Conservation (phyloP, 1,140 invertebrate genomes). For the Anastrepha obliqua region DNA sequence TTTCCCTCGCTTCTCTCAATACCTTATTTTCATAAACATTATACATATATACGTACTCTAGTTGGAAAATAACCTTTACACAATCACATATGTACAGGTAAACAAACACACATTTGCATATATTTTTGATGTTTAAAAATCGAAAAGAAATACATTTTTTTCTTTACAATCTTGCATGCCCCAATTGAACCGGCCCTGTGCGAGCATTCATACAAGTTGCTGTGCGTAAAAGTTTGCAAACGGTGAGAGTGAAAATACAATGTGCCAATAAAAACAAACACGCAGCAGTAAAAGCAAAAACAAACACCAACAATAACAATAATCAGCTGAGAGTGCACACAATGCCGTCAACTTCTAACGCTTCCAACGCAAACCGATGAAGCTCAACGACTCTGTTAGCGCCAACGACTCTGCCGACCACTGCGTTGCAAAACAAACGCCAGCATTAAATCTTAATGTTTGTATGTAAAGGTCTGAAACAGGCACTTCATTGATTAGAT, state of each 20-base stretch:
- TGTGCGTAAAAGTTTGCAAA: conserved; percentile 55
- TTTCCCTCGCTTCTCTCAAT: no score
- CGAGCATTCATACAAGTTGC: conserved; percentile 57
- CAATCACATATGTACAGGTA: no score
- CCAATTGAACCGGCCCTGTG: not conserved
- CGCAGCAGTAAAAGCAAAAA: not conserved
- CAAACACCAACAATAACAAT: not conserved
- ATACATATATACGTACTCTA: no score
- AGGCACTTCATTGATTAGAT: conserved; percentile 48
- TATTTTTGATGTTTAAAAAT: no score
- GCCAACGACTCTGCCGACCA: not conserved
- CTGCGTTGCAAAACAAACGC: not conserved
- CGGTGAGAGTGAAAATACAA: conserved; percentile 49
- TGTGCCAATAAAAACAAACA: not conserved
- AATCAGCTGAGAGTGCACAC: conserved; percentile 4
- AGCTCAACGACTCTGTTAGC: not conserved
- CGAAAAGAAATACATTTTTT: not conserved
- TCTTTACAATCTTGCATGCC: not conserved
- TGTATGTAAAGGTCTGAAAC: not conserved
- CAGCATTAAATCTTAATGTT: not conserved
- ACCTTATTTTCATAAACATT: no score
- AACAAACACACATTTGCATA: no score
- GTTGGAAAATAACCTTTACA: no score
- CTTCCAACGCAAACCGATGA: not conserved
- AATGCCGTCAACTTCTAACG: not conserved